Evolutionary conservation across 2,113 vertebrate genomes (phyloP).

Genomic region (Pristiophorus japonicus): DNA sequence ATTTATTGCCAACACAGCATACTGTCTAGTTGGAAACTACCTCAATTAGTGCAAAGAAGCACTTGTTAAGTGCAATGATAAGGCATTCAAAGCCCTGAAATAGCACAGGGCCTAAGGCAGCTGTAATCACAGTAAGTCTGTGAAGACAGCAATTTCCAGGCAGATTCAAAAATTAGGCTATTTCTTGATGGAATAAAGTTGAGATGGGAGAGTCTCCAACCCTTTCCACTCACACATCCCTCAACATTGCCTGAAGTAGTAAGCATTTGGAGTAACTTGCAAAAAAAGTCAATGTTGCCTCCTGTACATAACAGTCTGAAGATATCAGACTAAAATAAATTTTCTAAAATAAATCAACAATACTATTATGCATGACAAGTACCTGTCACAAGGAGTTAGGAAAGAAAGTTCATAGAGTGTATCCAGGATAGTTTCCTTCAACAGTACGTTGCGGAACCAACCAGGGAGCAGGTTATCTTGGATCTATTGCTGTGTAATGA

Average conservation of each 20-base stretch:
- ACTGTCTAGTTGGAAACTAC: not conserved
- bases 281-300: too few relatives aligned
- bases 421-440: too few relatives aligned
- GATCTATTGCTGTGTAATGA: too few relatives aligned
- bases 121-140: too few relatives aligned
- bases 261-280: not conserved
- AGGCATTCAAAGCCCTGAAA: not conserved
- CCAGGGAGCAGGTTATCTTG: too few relatives aligned
- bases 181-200: not conserved
- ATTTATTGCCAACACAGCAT: not conserved
- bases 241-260: not conserved
- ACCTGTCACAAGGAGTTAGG: not conserved
- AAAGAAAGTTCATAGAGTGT: too few relatives aligned
- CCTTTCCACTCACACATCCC: not conserved
- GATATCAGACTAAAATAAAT: not conserved
- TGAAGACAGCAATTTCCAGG: too few relatives aligned
- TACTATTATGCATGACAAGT: not conserved
- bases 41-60: not conserved
- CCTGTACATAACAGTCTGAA: not conserved
- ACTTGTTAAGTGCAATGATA: not conserved
- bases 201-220: not conserved
- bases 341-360: not conserved
- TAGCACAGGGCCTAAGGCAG: too few relatives aligned
- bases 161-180: too few relatives aligned
- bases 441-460: too few relatives aligned